A percentile compares a stretch with the other conserved stretches of the same genome.
Evolutionary conservation across 2,888 invertebrate species (phyloP).

Genomic region (Calameuta filiformis): DNA sequence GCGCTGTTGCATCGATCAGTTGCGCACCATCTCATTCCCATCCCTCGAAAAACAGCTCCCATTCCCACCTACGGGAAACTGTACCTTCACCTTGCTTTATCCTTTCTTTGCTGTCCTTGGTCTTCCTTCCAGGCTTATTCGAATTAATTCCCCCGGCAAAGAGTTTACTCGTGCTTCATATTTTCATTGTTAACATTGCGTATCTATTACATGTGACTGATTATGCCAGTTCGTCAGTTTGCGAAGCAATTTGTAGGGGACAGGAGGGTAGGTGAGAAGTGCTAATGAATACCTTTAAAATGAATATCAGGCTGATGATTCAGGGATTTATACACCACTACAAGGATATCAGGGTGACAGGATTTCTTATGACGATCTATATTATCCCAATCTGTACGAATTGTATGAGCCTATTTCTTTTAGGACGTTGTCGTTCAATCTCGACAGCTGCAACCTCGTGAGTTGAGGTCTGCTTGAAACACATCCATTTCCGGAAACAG

Average conservation of each 20-base stretch:
- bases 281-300: neutral
- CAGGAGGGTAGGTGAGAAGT: neutral
- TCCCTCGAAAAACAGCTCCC: conserved; percentile 29
- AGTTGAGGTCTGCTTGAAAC: neutral
- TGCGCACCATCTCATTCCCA: conserved; percentile 50
- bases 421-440: neutral
- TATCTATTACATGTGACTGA: neutral
- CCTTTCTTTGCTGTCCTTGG: neutral
- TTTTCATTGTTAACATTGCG: neutral
- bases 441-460: neutral
- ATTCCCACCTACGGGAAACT: neutral
- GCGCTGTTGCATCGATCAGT: conserved; percentile 63
- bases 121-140: neutral
- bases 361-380: neutral
- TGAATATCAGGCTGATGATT: neutral
- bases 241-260: too few relatives aligned
- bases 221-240: neutral
- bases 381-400: neutral
- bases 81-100: neutral
- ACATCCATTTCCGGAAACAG: neutral
- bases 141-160: neutral
- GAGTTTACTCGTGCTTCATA: neutral
- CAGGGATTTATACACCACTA: neutral
- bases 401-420: neutral
- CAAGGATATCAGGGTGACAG: neutral